Percentiles rank a stretch among this genome's conserved stretches.
Evolutionary conservation across 2,113 vertebrate species (phyloP).

Genomic region (Chascanopsetta lugubris): DNA sequence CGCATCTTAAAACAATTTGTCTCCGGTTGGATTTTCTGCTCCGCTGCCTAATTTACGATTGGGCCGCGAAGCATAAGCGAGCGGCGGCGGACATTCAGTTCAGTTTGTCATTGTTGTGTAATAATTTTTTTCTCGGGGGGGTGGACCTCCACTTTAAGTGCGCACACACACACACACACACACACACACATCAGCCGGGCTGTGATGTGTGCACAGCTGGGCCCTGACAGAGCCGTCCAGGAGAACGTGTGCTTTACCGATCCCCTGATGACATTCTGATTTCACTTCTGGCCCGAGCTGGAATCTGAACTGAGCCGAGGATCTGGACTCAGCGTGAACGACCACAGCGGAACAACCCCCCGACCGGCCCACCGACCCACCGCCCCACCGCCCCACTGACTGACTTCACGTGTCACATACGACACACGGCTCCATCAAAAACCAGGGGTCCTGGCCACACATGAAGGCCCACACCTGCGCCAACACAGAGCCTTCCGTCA

Average conservation of each 20-base stretch:
- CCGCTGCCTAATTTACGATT: constrained; percentile 15
- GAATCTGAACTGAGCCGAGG: constrained; percentile 72
- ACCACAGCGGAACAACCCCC: constrained; percentile 55
- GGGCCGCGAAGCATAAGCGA: not conserved
- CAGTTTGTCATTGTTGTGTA: too few relatives aligned
- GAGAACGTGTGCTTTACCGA: constrained; percentile 76
- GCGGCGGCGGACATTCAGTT: constrained; percentile 8
- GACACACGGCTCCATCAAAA: constrained; percentile 45
- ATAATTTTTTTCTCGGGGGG: too few relatives aligned
- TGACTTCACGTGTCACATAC: constrained; percentile 51
- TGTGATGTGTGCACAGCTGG: constrained; percentile 81
- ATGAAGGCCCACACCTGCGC: constrained; percentile 60
- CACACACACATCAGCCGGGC: constrained; percentile 39
- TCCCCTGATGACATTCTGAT: constrained; percentile 69
- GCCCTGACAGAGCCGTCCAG: constrained; percentile 68
- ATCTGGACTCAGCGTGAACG: constrained; percentile 61
- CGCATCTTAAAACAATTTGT: constrained; percentile 12
- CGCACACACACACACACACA: too few relatives aligned
- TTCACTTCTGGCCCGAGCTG: constrained; percentile 64
- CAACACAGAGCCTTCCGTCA: constrained; percentile 39
- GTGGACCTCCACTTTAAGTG: too few relatives aligned
- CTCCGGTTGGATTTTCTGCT: constrained; percentile 24
- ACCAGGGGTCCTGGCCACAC: constrained; percentile 40
- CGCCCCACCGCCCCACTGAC: constrained; percentile 13
- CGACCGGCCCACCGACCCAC: constrained; percentile 17